Evolutionary conservation across 2,797 vertebrate species (phyloP).

Genomic region (Rallus crepitans): DNA sequence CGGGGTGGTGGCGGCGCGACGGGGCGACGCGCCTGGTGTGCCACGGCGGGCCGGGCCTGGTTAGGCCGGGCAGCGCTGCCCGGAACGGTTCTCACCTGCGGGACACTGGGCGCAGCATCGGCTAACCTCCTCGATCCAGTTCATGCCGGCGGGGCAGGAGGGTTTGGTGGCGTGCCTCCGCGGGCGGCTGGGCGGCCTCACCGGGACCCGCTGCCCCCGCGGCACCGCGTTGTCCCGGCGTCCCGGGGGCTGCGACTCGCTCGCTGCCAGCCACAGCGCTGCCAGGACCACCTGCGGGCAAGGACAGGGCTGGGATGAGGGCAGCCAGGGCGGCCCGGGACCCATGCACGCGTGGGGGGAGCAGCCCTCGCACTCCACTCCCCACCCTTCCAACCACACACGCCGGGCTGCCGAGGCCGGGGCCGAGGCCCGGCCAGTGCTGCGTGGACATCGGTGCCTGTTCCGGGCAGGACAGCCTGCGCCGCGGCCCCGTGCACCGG

Average conservation of each 20-base stretch:
- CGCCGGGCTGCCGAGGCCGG: fast-evolving
- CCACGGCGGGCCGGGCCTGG: fast-evolving
- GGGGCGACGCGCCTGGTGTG: not conserved
- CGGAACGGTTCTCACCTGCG: constrained; percentile 49
- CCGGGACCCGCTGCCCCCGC: fast-evolving
- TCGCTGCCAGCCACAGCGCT: not conserved
- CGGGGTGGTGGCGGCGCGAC: not conserved
- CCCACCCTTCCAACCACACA: not conserved
- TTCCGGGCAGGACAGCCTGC: not conserved
- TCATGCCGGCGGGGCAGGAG: not conserved
- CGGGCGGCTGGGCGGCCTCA: not conserved
- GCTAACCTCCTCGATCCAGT: fast-evolving
- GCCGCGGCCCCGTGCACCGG: not conserved
- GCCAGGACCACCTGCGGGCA: constrained; percentile 11
- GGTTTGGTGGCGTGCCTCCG: fast-evolving
- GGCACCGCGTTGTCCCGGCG: fast-evolving
- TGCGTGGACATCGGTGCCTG: fast-evolving
- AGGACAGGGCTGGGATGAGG: not conserved
- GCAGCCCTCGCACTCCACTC: not conserved
- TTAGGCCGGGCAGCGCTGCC: fast-evolving
- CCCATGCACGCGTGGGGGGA: fast-evolving
- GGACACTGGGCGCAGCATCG: constrained; percentile 54
- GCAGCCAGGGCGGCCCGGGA: not conserved
- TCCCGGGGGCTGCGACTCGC: not conserved
- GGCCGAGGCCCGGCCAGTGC: not conserved